Base-by-base conservation (phyloP, 2,888 invertebrate species). In the Agrochola lota region DNA sequence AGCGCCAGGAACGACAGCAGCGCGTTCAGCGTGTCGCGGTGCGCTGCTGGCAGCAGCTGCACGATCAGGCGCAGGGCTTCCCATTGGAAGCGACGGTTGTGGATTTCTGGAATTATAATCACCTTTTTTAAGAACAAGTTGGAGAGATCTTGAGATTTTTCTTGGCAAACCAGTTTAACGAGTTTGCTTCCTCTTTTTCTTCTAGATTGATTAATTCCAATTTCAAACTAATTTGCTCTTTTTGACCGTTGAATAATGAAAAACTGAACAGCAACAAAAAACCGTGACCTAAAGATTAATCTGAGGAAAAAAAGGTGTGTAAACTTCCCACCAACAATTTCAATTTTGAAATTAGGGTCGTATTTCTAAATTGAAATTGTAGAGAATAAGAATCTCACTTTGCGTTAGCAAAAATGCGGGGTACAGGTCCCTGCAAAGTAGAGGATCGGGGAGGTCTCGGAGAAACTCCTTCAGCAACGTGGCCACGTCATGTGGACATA, bases 401-500 rank as follows among this genome's bases (percentile, higher is more conserved):
- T 99, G 99, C 74, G 99, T 99, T 91, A 98, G 98, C 85, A 99
- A 97, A 96, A 99, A 99, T 84, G 99, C 98, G 74, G 98, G 97
- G 94, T 99, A 99, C 60, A 99, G 97, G 91, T 99, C 98, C 89
- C 98, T 97, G 92, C 99, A 99, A 63, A 99, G 97, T 82, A 99
- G 97, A 15, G 99, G 99, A 92, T 99, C 99, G 0, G 99, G 99
- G 62, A 99, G 96, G 93, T 99, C 99, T 71, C 99, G 97, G 87
- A 99, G 98, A 96, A 98, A 99, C 95, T 99, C 99, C 94, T 99
- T 99, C 55, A 99, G 97, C 62, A 99, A 97, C 0, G 99, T 98
- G 15, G 99, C 99, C 77, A 99, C 98, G 93, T 99, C 99, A 94
- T 99, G 99, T 1, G 99, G 99, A 95, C 98, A 98, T 89, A 98